phyloP scores from a whole-genome alignment of 2,888 invertebrate species.

The Mythimna ferrago region DNA sequence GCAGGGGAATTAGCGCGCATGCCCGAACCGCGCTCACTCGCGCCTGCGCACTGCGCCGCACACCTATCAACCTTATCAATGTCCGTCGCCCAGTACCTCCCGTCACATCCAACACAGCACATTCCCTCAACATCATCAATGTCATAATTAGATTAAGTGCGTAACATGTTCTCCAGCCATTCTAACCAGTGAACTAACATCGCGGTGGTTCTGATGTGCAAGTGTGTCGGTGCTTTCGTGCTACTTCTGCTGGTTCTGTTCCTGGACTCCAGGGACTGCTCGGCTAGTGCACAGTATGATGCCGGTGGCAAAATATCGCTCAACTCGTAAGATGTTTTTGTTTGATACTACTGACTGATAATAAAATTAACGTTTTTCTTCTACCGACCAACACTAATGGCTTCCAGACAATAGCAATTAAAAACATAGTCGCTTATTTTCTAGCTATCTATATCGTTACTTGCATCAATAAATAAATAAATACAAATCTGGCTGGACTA shows the following conservation, averaged over 20 bases:
- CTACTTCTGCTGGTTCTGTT: constrained; percentile 82
- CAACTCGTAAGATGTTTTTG: constrained; percentile 81
- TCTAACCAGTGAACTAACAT: constrained; percentile 70
- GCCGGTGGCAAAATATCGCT: constrained; percentile 82
- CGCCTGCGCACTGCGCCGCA: constrained; percentile 76
- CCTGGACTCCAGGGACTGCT: constrained; percentile 86
- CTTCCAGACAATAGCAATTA: neutral
- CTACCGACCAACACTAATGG: constrained; percentile 17
- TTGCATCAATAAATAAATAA: constrained; percentile 9
- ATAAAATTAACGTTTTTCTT: constrained; percentile 28
- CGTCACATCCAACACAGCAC: constrained; percentile 36
- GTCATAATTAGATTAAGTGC: constrained; percentile 62
- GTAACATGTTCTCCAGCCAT: constrained; percentile 58
- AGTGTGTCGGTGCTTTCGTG: constrained; percentile 78
- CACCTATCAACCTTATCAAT: constrained; percentile 72
- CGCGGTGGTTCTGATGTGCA: constrained; percentile 87
- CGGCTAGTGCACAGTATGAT: constrained; percentile 85
- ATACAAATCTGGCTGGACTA: constrained; percentile 22
- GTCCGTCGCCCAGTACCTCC: constrained; percentile 62
- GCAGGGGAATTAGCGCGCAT: constrained; percentile 79
- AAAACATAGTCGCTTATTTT: neutral
- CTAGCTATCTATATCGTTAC: neutral
- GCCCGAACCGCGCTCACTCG: constrained; percentile 70
- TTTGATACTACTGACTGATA: constrained; percentile 6
- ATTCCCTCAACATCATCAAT: constrained; percentile 50